These are phyloP conservation scores for Malthinus seriepunctatus DNA, from an alignment of 2,888 invertebrate genomes.

Conservation along the genomic window DNA sequence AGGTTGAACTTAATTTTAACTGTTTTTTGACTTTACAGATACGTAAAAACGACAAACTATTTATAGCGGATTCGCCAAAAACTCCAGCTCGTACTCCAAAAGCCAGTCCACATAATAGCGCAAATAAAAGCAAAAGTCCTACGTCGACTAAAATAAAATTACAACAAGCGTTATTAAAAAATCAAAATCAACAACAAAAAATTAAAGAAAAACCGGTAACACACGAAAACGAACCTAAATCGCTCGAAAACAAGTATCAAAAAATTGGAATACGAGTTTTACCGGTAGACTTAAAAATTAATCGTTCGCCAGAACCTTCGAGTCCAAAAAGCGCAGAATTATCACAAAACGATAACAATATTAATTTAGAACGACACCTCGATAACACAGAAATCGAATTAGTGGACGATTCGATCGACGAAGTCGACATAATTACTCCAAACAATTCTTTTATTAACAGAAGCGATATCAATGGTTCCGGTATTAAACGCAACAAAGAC, in stretches of 20 bases:
- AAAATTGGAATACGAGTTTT: constrained; percentile 73
- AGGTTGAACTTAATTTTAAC: constrained; percentile 18
- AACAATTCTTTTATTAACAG: neutral
- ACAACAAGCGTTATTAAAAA: constrained; percentile 44
- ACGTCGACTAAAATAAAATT: constrained; percentile 46
- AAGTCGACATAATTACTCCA: constrained; percentile 55
- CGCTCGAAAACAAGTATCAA: constrained; percentile 61
- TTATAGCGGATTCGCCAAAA: constrained; percentile 12
- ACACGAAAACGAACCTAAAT: constrained; percentile 58
- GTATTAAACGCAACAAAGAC: constrained; percentile 62
- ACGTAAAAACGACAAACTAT: neutral
- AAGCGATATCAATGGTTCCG: constrained; percentile 61
- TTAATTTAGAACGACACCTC: constrained; percentile 42
- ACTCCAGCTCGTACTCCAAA: constrained; percentile 34
- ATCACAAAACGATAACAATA: constrained; percentile 52
- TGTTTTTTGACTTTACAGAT: neutral
- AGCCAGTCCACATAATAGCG: constrained; percentile 21
- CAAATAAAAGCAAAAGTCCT: constrained; percentile 38
- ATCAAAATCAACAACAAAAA: constrained; percentile 42
- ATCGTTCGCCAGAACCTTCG: constrained; percentile 37
- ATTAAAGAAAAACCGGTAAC: constrained; percentile 34
- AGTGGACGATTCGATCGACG: constrained; percentile 50
- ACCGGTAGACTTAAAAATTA: constrained; percentile 45
- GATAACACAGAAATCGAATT: constrained; percentile 29
- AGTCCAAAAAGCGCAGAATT: constrained; percentile 50